Conservation (phyloP, 2,113 vertebrate species). For the Zingel zingel region DNA sequence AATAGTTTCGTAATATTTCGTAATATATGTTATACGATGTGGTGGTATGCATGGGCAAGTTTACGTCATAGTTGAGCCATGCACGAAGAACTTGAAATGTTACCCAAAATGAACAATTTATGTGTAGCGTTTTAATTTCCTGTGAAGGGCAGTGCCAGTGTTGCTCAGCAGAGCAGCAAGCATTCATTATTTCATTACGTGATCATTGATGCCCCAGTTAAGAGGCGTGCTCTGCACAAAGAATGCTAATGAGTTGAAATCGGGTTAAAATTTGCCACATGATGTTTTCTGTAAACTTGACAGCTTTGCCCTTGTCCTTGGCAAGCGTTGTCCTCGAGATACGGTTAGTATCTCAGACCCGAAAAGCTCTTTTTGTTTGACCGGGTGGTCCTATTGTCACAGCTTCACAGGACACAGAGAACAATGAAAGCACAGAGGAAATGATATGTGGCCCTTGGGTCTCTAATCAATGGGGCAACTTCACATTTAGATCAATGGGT, state of each 20-base stretch:
- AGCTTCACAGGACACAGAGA: constrained; percentile 3
- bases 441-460: constrained; percentile 59
- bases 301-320: constrained; percentile 32
- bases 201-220: constrained; percentile 48
- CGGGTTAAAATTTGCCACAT: constrained; percentile 45
- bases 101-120: constrained; percentile 36
- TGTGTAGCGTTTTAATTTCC: constrained; percentile 70
- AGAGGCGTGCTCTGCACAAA: constrained; percentile 10
- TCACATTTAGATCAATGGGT: constrained; percentile 61
- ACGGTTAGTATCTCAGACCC: background rate
- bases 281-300: constrained; percentile 33
- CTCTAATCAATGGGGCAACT: constrained; percentile 60
- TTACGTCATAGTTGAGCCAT: background rate
- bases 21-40: background rate
- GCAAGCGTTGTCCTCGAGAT: background rate
- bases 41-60: constrained; percentile 4
- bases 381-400: constrained; percentile 13
- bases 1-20: too few species aligned
- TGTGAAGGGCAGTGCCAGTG: constrained; percentile 66
- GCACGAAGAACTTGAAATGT: constrained; percentile 26
- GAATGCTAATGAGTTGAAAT: constrained; percentile 64
- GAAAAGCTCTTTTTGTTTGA: constrained; percentile 36
- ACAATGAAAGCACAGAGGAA: constrained; percentile 44
- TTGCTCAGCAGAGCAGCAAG: constrained; percentile 59
- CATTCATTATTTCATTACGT: constrained; percentile 71